phyloP scores from a whole-genome alignment of 2,113 vertebrate species.

The Synodontis membranacea region DNA sequence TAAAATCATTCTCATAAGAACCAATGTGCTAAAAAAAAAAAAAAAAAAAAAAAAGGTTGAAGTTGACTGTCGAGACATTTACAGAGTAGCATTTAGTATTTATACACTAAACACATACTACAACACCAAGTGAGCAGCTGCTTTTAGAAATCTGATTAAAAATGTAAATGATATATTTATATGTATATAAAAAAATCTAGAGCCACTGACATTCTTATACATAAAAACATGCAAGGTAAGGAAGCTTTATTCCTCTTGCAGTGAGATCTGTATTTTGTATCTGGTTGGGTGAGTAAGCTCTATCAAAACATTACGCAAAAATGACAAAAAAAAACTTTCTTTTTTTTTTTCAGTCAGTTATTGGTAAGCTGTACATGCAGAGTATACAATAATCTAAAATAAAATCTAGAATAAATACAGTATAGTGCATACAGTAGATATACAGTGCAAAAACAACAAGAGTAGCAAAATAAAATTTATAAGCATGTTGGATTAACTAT shows the following conservation, averaged over 20 bases:
- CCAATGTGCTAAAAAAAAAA: too few relatives aligned
- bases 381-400: conserved; percentile 20
- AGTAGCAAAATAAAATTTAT: conserved; percentile 1
- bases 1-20: neutral
- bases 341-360: conserved; percentile 31
- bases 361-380: conserved; percentile 35
- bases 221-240: conserved; percentile 35
- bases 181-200: too few relatives aligned
- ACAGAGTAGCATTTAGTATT: conserved; percentile 27
- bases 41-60: too few relatives aligned
- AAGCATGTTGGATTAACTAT: neutral
- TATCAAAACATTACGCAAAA: conserved; percentile 22
- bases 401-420: conserved; percentile 34
- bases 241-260: conserved; percentile 24
- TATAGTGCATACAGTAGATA: conserved; percentile 31
- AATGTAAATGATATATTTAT: conserved; percentile 1
- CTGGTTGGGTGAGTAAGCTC: neutral
- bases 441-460: conserved; percentile 42
- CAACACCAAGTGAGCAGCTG: conserved; percentile 11
- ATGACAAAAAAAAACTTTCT: neutral
- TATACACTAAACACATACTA: conserved; percentile 1
- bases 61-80: conserved; percentile 62
- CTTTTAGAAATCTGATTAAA: conserved; percentile 16
- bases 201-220: neutral
- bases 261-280: neutral